These are phyloP conservation scores for Ceratosolen fusciceps DNA, from an alignment of 1,140 invertebrate genomes.

Conservation along the genomic window DNA sequence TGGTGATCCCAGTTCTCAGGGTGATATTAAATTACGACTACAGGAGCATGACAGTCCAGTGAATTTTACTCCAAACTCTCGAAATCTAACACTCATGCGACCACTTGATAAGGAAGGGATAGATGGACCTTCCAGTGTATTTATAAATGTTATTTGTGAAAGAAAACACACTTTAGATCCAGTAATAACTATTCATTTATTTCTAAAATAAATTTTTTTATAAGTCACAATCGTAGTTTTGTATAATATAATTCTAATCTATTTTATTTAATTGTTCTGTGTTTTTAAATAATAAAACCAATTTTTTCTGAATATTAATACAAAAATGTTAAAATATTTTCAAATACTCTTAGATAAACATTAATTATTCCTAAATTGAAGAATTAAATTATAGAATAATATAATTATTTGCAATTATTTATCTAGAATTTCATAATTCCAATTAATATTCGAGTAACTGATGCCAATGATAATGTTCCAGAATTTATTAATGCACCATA, in stretches of 20 bases:
- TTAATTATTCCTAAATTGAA: too few species aligned
- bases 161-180: constrained; percentile 85
- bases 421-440: constrained; percentile 87
- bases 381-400: background rate
- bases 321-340: background rate
- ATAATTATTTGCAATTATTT: background rate
- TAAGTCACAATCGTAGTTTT: background rate
- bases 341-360: background rate
- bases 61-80: constrained; percentile 80
- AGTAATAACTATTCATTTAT: constrained; percentile 56
- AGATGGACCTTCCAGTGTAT: constrained; percentile 85
- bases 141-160: constrained; percentile 88
- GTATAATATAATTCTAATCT: background rate
- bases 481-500: constrained; percentile 87
- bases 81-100: constrained; percentile 84
- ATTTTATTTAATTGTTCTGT: background rate
- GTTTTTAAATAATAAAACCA: background rate
- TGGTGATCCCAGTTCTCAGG: constrained; percentile 81
- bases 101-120: constrained; percentile 89
- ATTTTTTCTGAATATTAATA: background rate
- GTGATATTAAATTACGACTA: constrained; percentile 84
- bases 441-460: constrained; percentile 90
- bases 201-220: background rate
- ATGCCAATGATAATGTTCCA: constrained; percentile 93
- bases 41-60: constrained; percentile 86